Conservation (phyloP, 64 coral and sea anemone genomes). For the Dendrophyllia cribrosa region DNA sequence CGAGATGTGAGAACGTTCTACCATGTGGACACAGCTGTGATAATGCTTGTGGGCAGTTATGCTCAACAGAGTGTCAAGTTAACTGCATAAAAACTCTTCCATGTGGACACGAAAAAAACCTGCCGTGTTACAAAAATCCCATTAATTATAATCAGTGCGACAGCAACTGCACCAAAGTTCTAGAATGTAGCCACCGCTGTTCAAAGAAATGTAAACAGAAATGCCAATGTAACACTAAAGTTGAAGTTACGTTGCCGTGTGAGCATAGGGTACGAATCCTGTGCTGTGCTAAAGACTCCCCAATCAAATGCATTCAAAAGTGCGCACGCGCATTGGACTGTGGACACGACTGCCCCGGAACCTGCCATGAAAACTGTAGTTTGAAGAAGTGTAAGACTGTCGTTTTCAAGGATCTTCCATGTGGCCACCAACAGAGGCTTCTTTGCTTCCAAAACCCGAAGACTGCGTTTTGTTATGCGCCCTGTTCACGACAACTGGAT, state of each 20-base stretch:
- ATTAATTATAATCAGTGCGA: slow-evolving; percentile 14
- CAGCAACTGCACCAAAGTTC: slow-evolving; percentile 1
- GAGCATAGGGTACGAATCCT: not conserved
- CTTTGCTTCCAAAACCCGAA: slow-evolving; percentile 13
- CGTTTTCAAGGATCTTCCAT: slow-evolving; percentile 29
- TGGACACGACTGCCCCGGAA: slow-evolving; percentile 52
- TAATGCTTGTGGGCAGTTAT: not conserved
- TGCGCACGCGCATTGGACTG: slow-evolving; percentile 9
- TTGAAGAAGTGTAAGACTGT: not conserved
- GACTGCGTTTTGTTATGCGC: slow-evolving; percentile 11
- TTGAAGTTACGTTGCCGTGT: not conserved
- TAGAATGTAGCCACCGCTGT: slow-evolving; percentile 76
- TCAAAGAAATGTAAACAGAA: not conserved
- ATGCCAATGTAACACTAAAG: slow-evolving; percentile 8
- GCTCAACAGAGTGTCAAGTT: slow-evolving; percentile 18
- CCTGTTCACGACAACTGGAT: not conserved
- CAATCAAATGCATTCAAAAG: not conserved
- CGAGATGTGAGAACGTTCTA: slow-evolving; percentile 21
- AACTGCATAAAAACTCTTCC: slow-evolving; percentile 18
- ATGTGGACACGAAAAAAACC: slow-evolving; percentile 55
- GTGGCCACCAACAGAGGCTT: slow-evolving; percentile 45
- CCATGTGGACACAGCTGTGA: slow-evolving; percentile 32
- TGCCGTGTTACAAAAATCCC: slow-evolving; percentile 50
- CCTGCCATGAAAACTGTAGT: slow-evolving; percentile 40
- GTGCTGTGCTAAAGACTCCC: not conserved